Evolutionary conservation across 2,113 vertebrate genomes (phyloP).

Genomic region (Fulica atra): DNA sequence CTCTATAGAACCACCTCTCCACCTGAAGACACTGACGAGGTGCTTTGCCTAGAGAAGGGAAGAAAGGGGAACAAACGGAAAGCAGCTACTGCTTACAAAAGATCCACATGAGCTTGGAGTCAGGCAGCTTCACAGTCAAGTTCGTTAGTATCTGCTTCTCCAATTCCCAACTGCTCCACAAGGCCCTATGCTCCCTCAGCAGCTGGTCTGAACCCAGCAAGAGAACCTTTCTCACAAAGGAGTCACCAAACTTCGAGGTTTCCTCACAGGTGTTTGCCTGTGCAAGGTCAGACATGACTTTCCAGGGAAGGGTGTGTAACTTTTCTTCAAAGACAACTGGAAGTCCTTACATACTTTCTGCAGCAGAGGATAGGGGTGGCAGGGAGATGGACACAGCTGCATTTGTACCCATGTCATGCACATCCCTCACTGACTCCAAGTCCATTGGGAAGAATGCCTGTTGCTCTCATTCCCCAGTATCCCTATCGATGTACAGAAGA

Average conservation of each 20-base stretch:
- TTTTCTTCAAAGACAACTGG: not conserved
- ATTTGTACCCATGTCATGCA: not conserved
- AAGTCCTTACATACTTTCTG: not conserved
- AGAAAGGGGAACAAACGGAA: not conserved
- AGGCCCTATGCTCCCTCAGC: not conserved
- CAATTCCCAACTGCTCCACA: not conserved
- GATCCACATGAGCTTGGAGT: not conserved
- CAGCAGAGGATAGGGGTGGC: not conserved
- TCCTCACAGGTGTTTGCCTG: rapidly evolving
- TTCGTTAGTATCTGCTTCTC: rapidly evolving
- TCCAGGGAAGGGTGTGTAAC: not conserved
- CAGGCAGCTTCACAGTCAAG: not conserved
- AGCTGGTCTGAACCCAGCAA: not conserved
- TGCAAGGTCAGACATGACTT: not conserved
- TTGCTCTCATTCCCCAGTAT: not conserved
- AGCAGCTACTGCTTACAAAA: not conserved
- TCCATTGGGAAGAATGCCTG: not conserved
- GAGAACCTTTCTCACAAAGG: not conserved
- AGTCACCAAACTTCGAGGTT: not conserved
- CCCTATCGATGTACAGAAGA: not conserved
- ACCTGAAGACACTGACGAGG: not conserved
- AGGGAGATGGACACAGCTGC: rapidly evolving
- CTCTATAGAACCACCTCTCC: not conserved
- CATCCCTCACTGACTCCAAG: rapidly evolving
- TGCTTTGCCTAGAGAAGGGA: not conserved